Base-by-base conservation (phyloP, 2,888 invertebrate species). In the Drosophila nr. perissopoda region DNA sequence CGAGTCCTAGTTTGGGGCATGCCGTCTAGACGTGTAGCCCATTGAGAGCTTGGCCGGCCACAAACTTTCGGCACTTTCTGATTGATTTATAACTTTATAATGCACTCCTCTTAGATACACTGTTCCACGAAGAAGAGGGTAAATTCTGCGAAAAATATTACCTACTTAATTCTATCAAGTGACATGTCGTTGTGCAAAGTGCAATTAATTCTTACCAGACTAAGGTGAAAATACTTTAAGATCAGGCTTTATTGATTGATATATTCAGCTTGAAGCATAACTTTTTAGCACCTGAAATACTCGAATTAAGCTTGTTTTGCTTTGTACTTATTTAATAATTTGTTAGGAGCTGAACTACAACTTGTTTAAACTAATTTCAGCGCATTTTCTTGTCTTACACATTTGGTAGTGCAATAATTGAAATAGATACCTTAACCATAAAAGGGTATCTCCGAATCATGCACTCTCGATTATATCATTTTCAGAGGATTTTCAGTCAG, bases 11-110 rank as follows among this genome's bases (percentile, higher is more conserved):
- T 36, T 66, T 53, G 48, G 57, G 33, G 31, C 21, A 33, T 13
- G n/a, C 31, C 58, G 74, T 74, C 76, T 74, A 74, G 69, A 74
- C 74, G 42, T 38, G 36, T 31, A 34, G 13, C 57, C 48, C 57
- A 62, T 61, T 57, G 57, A 73, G 61, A 74, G 52, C 57, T 68
- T 56, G 25, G 29, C 25, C 18, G 48, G 57, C 52, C 57, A 36
- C n/a, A 72, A 71, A 48, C 51, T 71, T 71, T 72, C 21, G 61
- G 33, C 52, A 46, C 18, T 62, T 46, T 62, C 38, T 34, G 48
- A 67, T 67, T 54, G 46, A 67, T 56, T 65, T 49, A 34, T 27
- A 31, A 48, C 29, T 25, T 16, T 25, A 31, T 29, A 27, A 38
- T 29, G 29, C 11, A n/a, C 25, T 36, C 31, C 29, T 16, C 42